Evolutionary conservation across 1,140 invertebrate genomes (phyloP), one percentile per base, ranked within the genome.

Genomic region (Zaprionus lachaisei): DNA sequence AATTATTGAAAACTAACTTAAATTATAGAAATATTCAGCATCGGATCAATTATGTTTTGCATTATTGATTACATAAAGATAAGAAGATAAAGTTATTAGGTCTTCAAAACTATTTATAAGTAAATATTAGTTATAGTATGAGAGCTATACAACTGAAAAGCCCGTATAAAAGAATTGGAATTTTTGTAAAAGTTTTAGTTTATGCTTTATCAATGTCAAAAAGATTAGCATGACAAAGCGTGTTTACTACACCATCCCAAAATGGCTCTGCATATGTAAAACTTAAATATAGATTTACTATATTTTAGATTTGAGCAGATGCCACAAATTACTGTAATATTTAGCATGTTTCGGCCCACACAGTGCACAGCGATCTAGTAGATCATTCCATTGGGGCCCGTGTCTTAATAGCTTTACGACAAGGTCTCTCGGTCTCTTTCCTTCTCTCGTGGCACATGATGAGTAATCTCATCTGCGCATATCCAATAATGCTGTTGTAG

Each of bases 321-420:
- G 51, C 62, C 69, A 72, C 69, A 65, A 72, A 49, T 26, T 61
- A 57, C 58, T 34, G 26, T 51, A 70, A 57, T 26, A 70, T 70
- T 63, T 31, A 5, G 54, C 49, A 28, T 70, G 72, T 70, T 75
- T 5, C 65, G 37, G 51, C 72, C 72, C 57, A 68, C 72, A 75
- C 66, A 62, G 34, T 68, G 37, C 15, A 24, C 17, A n/a, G 37
- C 24, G n/a, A 31, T 63, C 38, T 38, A 38, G 62, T 38, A 63
- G 60, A 75, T 75, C 58, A 70, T 69, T 69, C 63, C 28, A 57
- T 69, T 49, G 51, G 44, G 20, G 41, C 41, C n/a, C 22, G 11
- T 38, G 55, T 57, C 38, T 62, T 62, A 63, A 75, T 70, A 31
- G 60, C 26, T 38, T 47, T 63, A 14, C 66, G 22, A 75, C 72